Percentiles rank a stretch among this genome's conserved stretches.
These are phyloP conservation scores for Girardinichthys multiradiatus DNA, from an alignment of 2,113 vertebrate species.

Conservation along the genomic window DNA sequence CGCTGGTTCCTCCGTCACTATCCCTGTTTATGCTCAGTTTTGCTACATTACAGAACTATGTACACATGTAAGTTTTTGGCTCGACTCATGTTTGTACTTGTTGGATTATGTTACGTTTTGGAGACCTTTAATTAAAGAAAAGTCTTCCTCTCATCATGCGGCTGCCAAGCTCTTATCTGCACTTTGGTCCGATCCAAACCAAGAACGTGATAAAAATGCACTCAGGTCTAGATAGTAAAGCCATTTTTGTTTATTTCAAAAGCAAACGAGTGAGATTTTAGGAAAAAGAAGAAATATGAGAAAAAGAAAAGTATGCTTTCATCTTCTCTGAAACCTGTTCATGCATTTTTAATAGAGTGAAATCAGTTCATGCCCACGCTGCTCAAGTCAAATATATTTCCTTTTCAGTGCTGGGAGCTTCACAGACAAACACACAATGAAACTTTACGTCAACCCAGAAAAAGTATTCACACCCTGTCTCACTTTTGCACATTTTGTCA, in stretches of 20 bases:
- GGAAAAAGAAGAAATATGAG: background rate
- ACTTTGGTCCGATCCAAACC: conserved; percentile 30
- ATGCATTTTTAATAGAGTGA: conserved; percentile 15
- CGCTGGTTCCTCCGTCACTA: no score
- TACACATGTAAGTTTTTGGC: no score
- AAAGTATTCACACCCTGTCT: no score
- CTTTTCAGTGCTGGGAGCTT: background rate
- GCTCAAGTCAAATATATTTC: background rate
- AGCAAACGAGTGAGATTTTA: background rate
- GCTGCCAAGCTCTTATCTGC: no score
- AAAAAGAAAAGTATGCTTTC: background rate
- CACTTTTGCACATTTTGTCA: no score
- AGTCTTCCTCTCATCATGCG: no score
- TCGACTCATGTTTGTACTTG: no score
- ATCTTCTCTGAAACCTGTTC: conserved; percentile 20
- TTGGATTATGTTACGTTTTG: no score
- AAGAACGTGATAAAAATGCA: conserved; percentile 18
- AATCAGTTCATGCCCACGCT: background rate
- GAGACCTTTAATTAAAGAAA: no score
- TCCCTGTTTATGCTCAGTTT: no score
- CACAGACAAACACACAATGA: conserved; percentile 7
- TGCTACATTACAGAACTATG: no score
- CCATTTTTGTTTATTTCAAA: background rate
- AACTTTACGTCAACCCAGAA: conserved; percentile 27
- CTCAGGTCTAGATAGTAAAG: background rate